Evolutionary conservation across 2,888 invertebrate genomes (phyloP).

Genomic region (Mesorhabditis spiculigera): DNA sequence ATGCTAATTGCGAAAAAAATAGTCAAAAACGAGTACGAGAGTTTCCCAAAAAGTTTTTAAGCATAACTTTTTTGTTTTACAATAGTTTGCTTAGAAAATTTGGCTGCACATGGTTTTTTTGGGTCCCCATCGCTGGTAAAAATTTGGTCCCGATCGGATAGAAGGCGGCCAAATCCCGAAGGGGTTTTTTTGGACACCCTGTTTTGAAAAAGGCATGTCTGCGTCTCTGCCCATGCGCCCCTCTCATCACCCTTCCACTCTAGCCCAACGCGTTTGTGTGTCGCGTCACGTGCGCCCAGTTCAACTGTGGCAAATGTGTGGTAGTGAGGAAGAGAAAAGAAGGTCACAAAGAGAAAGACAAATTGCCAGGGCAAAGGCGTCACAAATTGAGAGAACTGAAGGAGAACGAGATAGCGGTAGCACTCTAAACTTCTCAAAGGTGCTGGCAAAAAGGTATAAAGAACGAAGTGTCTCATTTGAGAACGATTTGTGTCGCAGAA

Average conservation of each 20-base stretch:
- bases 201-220: too few species aligned
- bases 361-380: slow-evolving; percentile 12
- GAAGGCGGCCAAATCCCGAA: too few species aligned
- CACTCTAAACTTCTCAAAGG: slow-evolving; percentile 27
- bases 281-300: slow-evolving; percentile 2
- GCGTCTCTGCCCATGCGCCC: slow-evolving; percentile 14
- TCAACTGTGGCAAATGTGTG: slow-evolving; percentile 14
- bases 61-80: too few species aligned
- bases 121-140: too few species aligned
- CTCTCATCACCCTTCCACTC: background rate
- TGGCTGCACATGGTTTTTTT: too few species aligned
- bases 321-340: slow-evolving; percentile 5
- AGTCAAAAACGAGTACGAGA: too few species aligned
- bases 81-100: too few species aligned
- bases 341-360: slow-evolving; percentile 17
- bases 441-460: slow-evolving; percentile 23
- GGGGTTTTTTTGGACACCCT: too few species aligned
- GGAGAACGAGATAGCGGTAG: slow-evolving; percentile 25
- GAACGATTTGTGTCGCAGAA: slow-evolving; percentile 19
- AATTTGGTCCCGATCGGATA: too few species aligned
- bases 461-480: slow-evolving; percentile 19
- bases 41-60: too few species aligned
- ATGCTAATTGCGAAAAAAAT: too few species aligned
- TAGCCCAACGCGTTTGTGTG: slow-evolving; percentile 1
- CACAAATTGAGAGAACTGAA: slow-evolving; percentile 28